Evolutionary conservation across 2,113 vertebrate genomes (phyloP).

Genomic region (Neofelis nebulosa): DNA sequence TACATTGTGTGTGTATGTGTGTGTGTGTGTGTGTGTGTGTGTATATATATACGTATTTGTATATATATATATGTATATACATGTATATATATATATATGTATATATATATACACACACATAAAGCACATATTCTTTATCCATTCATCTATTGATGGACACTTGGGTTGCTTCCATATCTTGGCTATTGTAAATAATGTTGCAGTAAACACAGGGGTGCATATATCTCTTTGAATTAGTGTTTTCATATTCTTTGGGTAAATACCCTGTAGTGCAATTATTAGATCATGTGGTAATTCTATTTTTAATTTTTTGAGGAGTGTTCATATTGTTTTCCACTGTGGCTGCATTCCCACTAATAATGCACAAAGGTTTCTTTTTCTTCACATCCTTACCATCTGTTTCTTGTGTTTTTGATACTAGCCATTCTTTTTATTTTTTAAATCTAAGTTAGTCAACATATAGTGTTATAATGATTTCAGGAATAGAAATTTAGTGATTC

Average conservation of each 20-base stretch:
- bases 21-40: no score
- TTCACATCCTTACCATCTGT: background rate
- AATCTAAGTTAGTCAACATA: no score
- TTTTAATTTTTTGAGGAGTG: background rate
- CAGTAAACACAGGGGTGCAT: background rate
- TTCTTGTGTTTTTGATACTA: background rate
- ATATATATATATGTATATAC: rapidly evolving
- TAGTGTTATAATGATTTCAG: no score
- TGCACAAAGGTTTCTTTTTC: background rate
- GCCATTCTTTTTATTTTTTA: background rate
- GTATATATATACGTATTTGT: no score
- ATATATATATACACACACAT: background rate
- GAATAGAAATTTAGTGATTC: no score
- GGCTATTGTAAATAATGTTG: background rate
- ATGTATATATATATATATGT: no score
- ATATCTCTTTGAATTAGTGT: background rate
- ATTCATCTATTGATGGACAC: background rate
- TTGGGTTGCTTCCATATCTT: background rate
- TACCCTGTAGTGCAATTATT: background rate
- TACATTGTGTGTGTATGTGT: no score
- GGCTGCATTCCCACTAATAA: background rate
- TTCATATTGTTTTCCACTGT: background rate
- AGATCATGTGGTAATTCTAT: background rate
- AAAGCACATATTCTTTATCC: background rate
- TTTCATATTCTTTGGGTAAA: background rate